A percentile compares a stretch with the other conserved stretches of the same genome.
phyloP scores from a whole-genome alignment of 2,797 vertebrate species.

The Phrynocephalus forsythii region DNA sequence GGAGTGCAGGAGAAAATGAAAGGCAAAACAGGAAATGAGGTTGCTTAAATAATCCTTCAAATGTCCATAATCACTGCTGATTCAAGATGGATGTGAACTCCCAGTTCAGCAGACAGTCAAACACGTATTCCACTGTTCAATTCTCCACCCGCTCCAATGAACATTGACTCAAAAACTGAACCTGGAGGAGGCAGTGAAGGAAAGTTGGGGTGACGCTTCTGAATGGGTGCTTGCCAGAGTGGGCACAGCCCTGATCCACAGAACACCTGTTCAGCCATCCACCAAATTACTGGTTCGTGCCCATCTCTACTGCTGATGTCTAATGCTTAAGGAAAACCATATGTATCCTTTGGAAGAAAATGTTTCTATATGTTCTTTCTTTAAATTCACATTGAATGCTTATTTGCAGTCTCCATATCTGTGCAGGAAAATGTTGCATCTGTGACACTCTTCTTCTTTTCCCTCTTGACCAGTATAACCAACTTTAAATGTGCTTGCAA shows the following conservation, averaged over 20 bases:
- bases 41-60: background rate
- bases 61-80: background rate
- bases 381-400: background rate
- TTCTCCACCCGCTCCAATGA: too few relatives aligned
- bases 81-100: too few relatives aligned
- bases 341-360: background rate
- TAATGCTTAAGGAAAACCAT: background rate
- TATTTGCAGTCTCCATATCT: background rate
- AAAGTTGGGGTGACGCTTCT: too few relatives aligned
- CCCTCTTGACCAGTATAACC: background rate
- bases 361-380: background rate
- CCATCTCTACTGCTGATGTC: background rate
- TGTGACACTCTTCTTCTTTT: background rate
- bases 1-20: conserved; percentile 5
- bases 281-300: too few relatives aligned
- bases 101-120: too few relatives aligned
- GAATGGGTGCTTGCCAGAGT: too few relatives aligned
- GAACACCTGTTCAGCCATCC: too few relatives aligned
- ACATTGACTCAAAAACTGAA: too few relatives aligned
- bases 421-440: background rate
- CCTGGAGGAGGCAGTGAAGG: too few relatives aligned
- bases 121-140: too few relatives aligned
- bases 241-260: too few relatives aligned
- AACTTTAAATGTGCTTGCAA: background rate
- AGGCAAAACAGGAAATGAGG: background rate